A percentile compares a stretch with the other conserved stretches of the same genome.
Evolutionary conservation across 2,888 invertebrate genomes (phyloP).

Genomic region (Ceriagrion tenellum): DNA sequence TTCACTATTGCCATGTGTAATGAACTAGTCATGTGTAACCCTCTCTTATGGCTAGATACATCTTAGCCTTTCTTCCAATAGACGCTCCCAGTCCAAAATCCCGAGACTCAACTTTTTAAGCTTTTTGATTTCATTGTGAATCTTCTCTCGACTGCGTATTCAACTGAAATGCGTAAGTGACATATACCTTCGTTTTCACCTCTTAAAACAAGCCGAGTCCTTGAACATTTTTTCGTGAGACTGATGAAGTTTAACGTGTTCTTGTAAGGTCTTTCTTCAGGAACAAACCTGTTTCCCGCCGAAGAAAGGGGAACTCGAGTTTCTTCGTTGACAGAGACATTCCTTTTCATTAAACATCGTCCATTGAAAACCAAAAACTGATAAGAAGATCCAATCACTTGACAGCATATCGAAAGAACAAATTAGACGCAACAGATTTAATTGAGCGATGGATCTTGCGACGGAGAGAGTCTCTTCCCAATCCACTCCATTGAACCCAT

Average conservation of each 20-base stretch:
- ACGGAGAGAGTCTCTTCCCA: not conserved
- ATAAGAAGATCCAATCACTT: slow-evolving; percentile 22
- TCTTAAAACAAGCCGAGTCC: not conserved
- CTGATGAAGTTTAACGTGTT: not conserved
- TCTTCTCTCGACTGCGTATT: not conserved
- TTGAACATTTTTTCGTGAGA: not conserved
- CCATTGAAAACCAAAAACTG: slow-evolving; percentile 7
- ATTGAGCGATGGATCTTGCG: slow-evolving; percentile 12
- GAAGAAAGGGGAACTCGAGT: not conserved
- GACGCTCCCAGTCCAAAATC: too few relatives aligned
- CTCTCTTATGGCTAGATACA: too few relatives aligned
- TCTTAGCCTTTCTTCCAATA: too few relatives aligned
- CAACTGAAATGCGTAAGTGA: not conserved
- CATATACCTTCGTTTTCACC: not conserved
- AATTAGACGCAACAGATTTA: slow-evolving; percentile 37
- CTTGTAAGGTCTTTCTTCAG: not conserved
- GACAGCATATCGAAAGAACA: slow-evolving; percentile 31
- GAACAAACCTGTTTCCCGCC: not conserved
- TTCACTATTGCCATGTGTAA: too few relatives aligned
- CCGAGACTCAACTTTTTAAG: too few relatives aligned
- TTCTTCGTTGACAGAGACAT: not conserved
- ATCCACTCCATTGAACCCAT: not conserved
- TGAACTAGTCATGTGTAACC: too few relatives aligned
- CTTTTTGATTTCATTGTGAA: too few relatives aligned
- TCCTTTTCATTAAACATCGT: not conserved